Base-by-base conservation (phyloP, 1,140 invertebrate genomes). In the Drosophila athabasca region DNA sequence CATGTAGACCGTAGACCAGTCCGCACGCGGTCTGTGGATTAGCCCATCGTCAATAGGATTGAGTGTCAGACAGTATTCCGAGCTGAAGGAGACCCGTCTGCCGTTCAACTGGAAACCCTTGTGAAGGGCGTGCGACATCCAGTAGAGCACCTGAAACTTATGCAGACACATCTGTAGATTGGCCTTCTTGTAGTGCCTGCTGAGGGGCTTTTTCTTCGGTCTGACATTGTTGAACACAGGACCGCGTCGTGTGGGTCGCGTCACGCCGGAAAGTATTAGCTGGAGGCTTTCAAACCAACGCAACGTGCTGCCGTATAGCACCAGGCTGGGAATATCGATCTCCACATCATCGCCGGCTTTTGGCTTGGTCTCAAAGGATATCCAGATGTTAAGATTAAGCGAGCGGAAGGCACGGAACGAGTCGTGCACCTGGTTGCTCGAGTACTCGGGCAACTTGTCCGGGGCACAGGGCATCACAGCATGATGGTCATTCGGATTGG, bases 51-150 rank as follows among this genome's bases (percentile, higher is more conserved):
- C 94, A 1, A 96, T 93, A 0, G 96, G 94, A 51, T 95, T 94
- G 2, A 98, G 93, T 0, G 94, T 93, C 44, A 98, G 93, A 53
- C 94, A 94, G 90, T 98, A 96, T 71, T 97, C 96, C 45, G 97
- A 97, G 75, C 96, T 96, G 52, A 96, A 96, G 0, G 95, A 95
- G 6, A 98, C 94, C 17, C 96, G 93, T 13, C 96, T 96, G 1
- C 97, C 97, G n/a, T 95, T 94, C 39, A 99, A 93, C 90, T 99
- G 96, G 61, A 98, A 96, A 1, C 99, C 99, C 72, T 97, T 94
- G 84, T 99, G 97, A 94, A 98, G 97, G 0, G 97, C 97, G 89
- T 98, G 99, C 0, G 98, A 99, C 95, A 99, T 98, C 98, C 98
- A 99, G 92, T 99, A 99, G 84, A 96, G 97, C 9, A 99, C 96